Evolutionary conservation across 2,797 vertebrate species (phyloP), one percentile per base, ranked within the genome.

Genomic region (Danionella dracula): DNA sequence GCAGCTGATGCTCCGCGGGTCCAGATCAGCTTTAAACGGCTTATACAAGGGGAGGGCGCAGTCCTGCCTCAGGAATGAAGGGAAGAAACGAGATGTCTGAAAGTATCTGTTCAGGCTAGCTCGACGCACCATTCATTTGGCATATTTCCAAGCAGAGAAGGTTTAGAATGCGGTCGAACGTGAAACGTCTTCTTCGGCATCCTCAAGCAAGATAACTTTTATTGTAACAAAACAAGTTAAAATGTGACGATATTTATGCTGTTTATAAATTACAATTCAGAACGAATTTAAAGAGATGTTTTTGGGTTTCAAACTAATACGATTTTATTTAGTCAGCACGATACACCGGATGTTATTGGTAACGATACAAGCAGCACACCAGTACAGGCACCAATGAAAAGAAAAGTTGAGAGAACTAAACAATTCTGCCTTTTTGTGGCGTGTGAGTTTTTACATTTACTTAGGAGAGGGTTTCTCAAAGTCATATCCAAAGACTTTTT

Each of bases 31-130:
- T 86, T 85, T 85, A 86, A 83, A 82, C 74, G 74, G 82, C 82
- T 85, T 66, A 72, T 76, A 78, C 81, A 58, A 78, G 83, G 85
- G 82, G 83, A 78, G 86, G 82, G 84, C 78, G 79, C 78, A 80
- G 81, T 76, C 74, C 74, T 79, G 84, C 53, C 80, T 84, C 80
- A 82, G 88, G 84, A 87, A 87, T 86, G 86, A 85, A 82, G 81
- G 78, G 83, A 77, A 88, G 83, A 84, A 83, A 85, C 75, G 72
- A 87, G 82, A 83, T 67, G 87, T 86, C 84, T 86, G 58, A 73
- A 76, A 84, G 84, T 83, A 89, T 90, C 83, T 90, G 88, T 89
- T 86, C 86, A 78, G 86, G 84, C 88, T 85, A 84, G 86, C 87
- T 86, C 85, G 81, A 86, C 84, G 84, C 73, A 82, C 86, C 76